These are phyloP conservation scores for Conopomorpha cramerella DNA, from an alignment of 1,140 invertebrate species.

Conservation along the genomic window DNA sequence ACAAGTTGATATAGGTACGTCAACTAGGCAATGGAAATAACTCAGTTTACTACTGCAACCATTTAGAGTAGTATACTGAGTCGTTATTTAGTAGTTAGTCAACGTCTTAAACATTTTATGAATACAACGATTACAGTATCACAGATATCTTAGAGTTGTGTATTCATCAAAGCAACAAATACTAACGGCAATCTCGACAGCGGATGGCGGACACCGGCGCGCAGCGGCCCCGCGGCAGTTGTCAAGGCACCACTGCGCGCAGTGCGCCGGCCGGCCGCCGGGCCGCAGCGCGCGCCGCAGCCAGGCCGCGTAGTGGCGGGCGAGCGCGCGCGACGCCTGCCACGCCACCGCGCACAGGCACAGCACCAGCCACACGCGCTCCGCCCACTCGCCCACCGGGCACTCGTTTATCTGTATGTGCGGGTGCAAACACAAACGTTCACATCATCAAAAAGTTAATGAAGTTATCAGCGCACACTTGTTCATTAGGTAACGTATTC, in stretches of 20 bases:
- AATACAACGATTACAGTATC: no score
- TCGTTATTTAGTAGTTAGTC: no score
- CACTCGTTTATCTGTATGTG: conserved; percentile 82
- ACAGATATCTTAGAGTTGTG: background rate
- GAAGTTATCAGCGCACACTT: no score
- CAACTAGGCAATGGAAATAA: no score
- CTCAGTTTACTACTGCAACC: no score
- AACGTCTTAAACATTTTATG: no score
- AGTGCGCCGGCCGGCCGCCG: conserved; percentile 62
- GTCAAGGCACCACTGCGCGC: conserved; percentile 92
- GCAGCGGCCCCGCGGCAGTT: conserved; percentile 88
- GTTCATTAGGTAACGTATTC: no score
- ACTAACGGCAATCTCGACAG: conserved; percentile 89
- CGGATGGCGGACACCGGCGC: conserved; percentile 84
- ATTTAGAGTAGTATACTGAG: no score
- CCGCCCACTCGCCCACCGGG: conserved; percentile 78
- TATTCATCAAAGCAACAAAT: background rate
- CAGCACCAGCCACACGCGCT: conserved; percentile 86
- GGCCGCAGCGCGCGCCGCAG: conserved; percentile 17
- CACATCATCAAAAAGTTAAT: no score
- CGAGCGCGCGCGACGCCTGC: conserved; percentile 86
- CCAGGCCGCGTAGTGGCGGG: conserved; percentile 64
- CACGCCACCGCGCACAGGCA: conserved; percentile 90
- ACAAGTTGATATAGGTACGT: no score
- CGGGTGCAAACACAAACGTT: no score